These are phyloP conservation scores for Narcine bancroftii DNA, from an alignment of 2,113 vertebrate genomes.

Conservation along the genomic window DNA sequence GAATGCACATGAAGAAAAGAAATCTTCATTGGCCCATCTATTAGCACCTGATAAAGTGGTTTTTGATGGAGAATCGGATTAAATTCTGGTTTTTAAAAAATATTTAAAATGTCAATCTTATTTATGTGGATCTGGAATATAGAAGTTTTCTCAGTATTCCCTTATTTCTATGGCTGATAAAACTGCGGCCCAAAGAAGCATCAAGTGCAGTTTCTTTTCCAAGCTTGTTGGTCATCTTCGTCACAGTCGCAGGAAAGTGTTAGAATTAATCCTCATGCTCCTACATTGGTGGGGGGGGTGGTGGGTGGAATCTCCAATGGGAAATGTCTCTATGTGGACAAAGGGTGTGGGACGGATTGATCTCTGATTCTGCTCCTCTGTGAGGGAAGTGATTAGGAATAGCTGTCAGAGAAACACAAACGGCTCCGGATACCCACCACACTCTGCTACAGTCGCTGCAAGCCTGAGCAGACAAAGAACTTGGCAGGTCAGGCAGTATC, in stretches of 20 bases:
- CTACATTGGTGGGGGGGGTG: background rate
- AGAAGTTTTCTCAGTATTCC: background rate
- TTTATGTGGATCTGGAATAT: background rate
- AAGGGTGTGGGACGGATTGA: background rate
- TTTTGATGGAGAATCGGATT: background rate
- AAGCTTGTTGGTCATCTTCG: background rate
- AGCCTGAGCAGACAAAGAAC: too few species aligned
- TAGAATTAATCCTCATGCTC: background rate
- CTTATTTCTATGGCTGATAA: background rate
- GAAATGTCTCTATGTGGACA: background rate
- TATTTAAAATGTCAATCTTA: background rate
- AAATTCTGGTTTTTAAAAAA: background rate
- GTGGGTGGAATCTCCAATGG: too few species aligned
- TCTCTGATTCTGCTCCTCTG: background rate
- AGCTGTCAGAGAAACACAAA: too few species aligned
- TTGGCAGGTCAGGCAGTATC: too few species aligned
- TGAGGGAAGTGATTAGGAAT: background rate
- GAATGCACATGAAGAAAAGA: background rate
- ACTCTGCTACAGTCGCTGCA: too few species aligned
- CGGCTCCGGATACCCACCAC: too few species aligned
- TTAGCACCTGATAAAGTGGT: background rate
- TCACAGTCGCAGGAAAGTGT: background rate
- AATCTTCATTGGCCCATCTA: background rate
- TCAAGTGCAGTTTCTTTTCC: background rate
- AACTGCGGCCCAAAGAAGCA: background rate